These are phyloP conservation scores for Spermophilus dauricus DNA, from an alignment of 2,113 vertebrate genomes.

Conservation along the genomic window DNA sequence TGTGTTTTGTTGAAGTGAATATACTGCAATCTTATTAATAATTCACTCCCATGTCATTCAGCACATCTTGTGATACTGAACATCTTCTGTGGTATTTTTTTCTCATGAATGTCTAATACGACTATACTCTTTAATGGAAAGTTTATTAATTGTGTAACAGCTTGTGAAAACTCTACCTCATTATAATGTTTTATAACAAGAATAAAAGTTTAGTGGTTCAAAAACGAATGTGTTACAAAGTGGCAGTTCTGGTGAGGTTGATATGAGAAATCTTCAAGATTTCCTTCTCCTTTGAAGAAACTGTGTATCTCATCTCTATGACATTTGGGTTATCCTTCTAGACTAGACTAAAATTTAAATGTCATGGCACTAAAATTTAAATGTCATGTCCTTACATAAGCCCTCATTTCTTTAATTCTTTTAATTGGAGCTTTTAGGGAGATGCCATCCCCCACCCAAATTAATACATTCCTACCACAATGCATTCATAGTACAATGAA, in stretches of 20 bases:
- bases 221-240: not conserved
- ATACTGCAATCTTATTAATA: constrained; percentile 57
- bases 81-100: constrained; percentile 31
- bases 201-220: constrained; percentile 38
- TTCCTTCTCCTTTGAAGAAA: constrained; percentile 39
- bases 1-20: not conserved
- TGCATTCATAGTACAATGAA: not conserved
- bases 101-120: constrained; percentile 38
- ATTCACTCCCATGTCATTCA: constrained; percentile 64
- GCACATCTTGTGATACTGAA: constrained; percentile 58
- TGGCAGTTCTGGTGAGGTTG: not conserved
- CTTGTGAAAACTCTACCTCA: constrained; percentile 33
- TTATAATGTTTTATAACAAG: constrained; percentile 11
- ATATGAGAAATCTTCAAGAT: constrained; percentile 13
- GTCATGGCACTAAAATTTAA: constrained; percentile 23
- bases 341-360: constrained; percentile 28
- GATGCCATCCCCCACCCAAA: not conserved
- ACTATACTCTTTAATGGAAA: constrained; percentile 17
- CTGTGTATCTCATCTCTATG: not conserved
- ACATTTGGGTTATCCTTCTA: constrained; percentile 1
- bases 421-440: not conserved
- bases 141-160: constrained; percentile 52
- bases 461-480: not conserved
- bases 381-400: not conserved
- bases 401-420: constrained; percentile 10